Evolutionary conservation across 2,888 invertebrate species (phyloP).

Genomic region (Eilema caniola): DNA sequence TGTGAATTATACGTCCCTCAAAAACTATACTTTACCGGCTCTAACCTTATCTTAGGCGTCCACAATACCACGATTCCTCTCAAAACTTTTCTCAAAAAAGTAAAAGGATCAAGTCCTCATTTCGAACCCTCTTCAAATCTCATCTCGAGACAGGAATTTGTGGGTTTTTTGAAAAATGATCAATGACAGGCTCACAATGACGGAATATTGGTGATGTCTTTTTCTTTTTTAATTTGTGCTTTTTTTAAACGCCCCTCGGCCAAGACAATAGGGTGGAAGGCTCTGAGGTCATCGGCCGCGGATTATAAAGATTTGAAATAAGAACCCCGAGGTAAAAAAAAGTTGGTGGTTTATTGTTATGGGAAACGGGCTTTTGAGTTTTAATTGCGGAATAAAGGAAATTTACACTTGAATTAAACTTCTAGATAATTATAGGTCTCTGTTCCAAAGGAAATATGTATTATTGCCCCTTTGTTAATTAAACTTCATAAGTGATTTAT

Average conservation of each 20-base stretch:
- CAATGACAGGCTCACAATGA: conserved; percentile 83
- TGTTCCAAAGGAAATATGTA: conserved; percentile 5
- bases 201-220: conserved; percentile 71
- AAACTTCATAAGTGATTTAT: conserved; percentile 9
- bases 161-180: conserved; percentile 84
- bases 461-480: conserved; percentile 4
- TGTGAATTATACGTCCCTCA: conserved; percentile 41
- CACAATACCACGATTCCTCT: conserved; percentile 34
- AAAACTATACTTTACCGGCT: conserved; percentile 19
- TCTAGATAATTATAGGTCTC: conserved; percentile 32
- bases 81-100: conserved; percentile 42
- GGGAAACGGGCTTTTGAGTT: conserved; percentile 16
- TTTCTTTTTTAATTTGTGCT: conserved; percentile 32
- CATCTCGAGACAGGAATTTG: conserved; percentile 72
- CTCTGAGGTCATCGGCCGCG: conserved; percentile 65
- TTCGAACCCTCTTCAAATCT: conserved; percentile 66
- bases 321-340: conserved; percentile 39
- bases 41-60: conserved; percentile 33
- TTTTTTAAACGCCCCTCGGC: conserved; percentile 62
- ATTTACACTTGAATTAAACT: conserved; percentile 24
- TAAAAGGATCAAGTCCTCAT: conserved; percentile 50
- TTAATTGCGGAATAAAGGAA: conserved; percentile 20
- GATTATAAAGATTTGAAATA: conserved; percentile 50
- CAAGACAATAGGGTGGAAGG: conserved; percentile 73
- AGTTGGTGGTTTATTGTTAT: conserved; percentile 38